Base-by-base conservation (phyloP, 2,797 vertebrate species). In the Ambastaia sidthimunki region DNA sequence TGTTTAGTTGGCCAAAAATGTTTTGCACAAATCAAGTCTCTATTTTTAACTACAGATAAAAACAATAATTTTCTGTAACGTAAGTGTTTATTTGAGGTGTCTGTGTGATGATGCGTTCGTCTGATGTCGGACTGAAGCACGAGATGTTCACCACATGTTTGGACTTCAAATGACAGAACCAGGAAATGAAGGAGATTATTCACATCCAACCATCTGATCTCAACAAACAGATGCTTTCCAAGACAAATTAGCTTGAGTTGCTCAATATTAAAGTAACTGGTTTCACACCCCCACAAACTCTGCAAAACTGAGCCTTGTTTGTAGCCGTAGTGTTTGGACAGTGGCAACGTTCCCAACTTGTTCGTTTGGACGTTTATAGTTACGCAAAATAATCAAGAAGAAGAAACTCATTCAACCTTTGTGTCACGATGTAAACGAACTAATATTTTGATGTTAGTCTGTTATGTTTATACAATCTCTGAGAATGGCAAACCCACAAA, bases 121-220 rank as follows among this genome's bases (percentile, higher is more conserved):
- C 63, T 48, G 10, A 37, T 41, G 9, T 68, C 50, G 54, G 74
- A 71, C 74, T 71, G 80, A 87, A 52, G 82, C 82, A 88, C 86
- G 88, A 89, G 78, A 80, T 73, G 83, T 21, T 28, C 81, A 28
- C 81, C 87, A 81, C 82, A 87, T 89, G 87, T 88, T 77, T 82
- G 66, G 67, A 78, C 15, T 23, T 47, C 28, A 55, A 19, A 55
- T 44, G 19, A 77, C 21, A 72, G 31, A 47, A 21, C 54, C 71
- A 83, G 88, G 86, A 92, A 91, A 89, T 89, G 78, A 89, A 86
- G 86, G 47, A 28, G 87, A 87, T 90, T 85, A 86, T 54, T 67
- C 47, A 34, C 15, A 55, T 78, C 65, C 44, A 67, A 21, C 41
- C 70, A 85, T 84, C 55, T 67, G 41, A 87, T 70, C 83, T 83